Conservation (phyloP, 2,113 vertebrate species). For the Apistogramma diplotaenia region DNA sequence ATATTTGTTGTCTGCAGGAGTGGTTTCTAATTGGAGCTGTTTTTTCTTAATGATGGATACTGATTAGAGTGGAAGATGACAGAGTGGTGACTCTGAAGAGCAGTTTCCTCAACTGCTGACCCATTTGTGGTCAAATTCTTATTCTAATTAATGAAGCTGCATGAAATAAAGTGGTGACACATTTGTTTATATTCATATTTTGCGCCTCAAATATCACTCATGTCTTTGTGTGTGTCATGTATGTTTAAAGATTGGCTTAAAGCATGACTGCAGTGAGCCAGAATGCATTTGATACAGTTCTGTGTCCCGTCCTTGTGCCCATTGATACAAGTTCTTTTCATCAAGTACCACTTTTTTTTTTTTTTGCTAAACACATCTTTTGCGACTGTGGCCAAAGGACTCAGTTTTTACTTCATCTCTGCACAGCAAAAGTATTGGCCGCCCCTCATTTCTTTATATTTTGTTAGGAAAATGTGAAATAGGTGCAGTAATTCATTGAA, state of each 20-base stretch:
- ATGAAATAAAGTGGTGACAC: slow-evolving; percentile 35
- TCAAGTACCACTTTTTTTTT: not conserved
- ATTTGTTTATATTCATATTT: slow-evolving; percentile 44
- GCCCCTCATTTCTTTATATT: not conserved
- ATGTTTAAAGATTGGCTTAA: slow-evolving; percentile 2
- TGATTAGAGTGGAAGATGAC: slow-evolving; percentile 30
- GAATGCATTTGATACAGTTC: not conserved
- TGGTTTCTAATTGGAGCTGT: slow-evolving; percentile 36
- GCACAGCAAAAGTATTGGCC: not conserved
- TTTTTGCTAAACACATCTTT: not conserved
- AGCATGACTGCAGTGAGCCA: slow-evolving; percentile 15
- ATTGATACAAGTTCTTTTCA: not conserved
- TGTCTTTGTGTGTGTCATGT: slow-evolving; percentile 8
- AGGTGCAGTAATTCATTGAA: not conserved
- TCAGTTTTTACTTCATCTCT: not conserved
- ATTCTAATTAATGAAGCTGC: slow-evolving; percentile 46
- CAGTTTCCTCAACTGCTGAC: slow-evolving; percentile 19
- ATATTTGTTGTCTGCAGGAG: slow-evolving; percentile 21
- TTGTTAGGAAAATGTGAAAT: not conserved
- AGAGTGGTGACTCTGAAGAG: slow-evolving; percentile 30
- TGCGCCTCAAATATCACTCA: not conserved
- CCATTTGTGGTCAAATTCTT: slow-evolving; percentile 29
- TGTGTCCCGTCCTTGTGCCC: not conserved
- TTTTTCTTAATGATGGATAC: slow-evolving; percentile 36
- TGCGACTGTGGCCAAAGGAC: not conserved